Base-by-base conservation (phyloP, 2,888 invertebrate species). In the Camptogramma bilineatum region DNA sequence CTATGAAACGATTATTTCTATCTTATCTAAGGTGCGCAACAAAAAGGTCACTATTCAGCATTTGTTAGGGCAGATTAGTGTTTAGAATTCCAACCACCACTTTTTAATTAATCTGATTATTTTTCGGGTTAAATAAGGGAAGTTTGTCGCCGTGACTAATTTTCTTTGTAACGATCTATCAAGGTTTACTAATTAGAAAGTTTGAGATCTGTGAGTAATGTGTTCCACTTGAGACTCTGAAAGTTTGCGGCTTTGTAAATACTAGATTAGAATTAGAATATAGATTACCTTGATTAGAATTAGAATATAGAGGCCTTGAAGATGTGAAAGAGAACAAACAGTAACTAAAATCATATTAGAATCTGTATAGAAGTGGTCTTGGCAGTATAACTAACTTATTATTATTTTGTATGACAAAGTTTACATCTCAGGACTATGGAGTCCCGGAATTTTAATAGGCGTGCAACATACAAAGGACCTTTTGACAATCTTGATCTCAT, bases 141-240 rank as follows among this genome's bases (percentile, higher is more conserved):
- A 19, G 16, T n/a, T 18, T 50, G 21, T 21, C 42, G 31, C 52
- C 34, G 52, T 34, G 53, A 60, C 47, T 62, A 60, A 67, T 60
- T 65, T 52, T 58, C 62, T 61, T 67, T 63, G 63, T 65, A 53
- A 57, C 57, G 59, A 64, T 66, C 56, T 63, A 60, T 60, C 48
- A 57, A 72, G 68, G 65, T 69, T 66, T 53, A 42, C 58, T 68
- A 69, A 72, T 72, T 70, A 70, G 50, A 64, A 70, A 72, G 70
- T 68, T 70, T 62, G 19, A 58, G 67, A 64, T 66, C 64, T 60
- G 64, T 62, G 62, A 65, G 54, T 65, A 67, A 70, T 69, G 62
- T 67, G 66, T 63, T 68, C 66, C 51, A 64, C 60, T 66, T 39
- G 50, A 59, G 50, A 48, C 39, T 66, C 48, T 59, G 56, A 60